phyloP scores from a whole-genome alignment of 2,888 invertebrate species.

The Sialis lutaria region DNA sequence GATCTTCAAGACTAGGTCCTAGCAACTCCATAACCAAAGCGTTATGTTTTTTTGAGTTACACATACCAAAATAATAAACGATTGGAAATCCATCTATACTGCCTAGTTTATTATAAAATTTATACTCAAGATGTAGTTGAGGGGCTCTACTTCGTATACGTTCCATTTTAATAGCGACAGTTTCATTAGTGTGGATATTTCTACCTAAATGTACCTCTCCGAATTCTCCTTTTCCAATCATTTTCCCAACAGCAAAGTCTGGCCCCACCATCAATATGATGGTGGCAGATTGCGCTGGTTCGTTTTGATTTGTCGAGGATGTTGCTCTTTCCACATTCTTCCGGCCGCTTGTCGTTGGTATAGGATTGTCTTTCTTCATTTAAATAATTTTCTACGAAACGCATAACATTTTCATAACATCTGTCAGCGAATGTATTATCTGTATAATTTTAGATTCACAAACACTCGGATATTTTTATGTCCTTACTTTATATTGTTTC shows the following conservation, averaged over 20 bases:
- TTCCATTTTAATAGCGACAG: background rate
- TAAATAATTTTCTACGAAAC: too few species aligned
- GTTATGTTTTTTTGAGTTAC: slow-evolving; percentile 83
- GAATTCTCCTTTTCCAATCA: background rate
- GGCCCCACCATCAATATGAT: background rate
- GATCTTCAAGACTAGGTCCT: slow-evolving; percentile 89
- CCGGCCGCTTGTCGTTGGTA: too few species aligned
- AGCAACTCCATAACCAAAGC: slow-evolving; percentile 98
- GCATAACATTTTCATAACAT: too few species aligned
- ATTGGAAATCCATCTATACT: slow-evolving; percentile 90
- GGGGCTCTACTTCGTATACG: background rate
- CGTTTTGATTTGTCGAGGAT: too few species aligned
- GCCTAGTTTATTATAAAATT: background rate
- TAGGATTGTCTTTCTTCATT: too few species aligned
- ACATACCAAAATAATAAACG: slow-evolving; percentile 99
- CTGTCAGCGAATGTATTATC: too few species aligned
- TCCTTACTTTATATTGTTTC: too few species aligned
- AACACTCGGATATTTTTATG: too few species aligned
- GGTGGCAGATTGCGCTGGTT: too few species aligned
- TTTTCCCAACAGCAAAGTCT: background rate
- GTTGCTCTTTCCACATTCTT: too few species aligned
- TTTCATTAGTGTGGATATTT: background rate
- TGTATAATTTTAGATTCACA: too few species aligned
- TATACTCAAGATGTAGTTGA: background rate
- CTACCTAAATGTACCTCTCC: background rate